phyloP scores from a whole-genome alignment of 2,888 invertebrate species.

The Metopia argyrocephala region DNA sequence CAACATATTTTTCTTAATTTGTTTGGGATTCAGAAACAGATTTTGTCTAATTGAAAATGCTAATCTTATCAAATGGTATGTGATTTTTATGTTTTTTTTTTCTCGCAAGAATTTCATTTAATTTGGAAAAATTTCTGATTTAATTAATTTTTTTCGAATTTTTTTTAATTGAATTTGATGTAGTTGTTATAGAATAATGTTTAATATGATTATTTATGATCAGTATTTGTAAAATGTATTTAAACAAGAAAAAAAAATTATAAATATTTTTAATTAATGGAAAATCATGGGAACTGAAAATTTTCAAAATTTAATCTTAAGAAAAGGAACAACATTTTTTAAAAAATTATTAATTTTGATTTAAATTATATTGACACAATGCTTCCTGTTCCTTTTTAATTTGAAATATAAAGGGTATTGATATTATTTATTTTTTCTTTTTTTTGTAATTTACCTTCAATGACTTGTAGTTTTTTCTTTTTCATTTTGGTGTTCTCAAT shows the following conservation, averaged over 20 bases:
- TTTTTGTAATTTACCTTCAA: too few relatives aligned
- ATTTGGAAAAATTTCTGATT: not conserved
- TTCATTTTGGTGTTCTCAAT: not conserved
- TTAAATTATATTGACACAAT: too few relatives aligned
- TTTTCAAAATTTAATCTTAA: not conserved
- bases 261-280: not conserved
- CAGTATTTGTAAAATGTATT: too few relatives aligned
- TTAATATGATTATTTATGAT: not conserved
- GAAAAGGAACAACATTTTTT: too few relatives aligned
- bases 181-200: slow-evolving; percentile 28
- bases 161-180: slow-evolving; percentile 28
- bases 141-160: not conserved
- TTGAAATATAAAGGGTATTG: too few relatives aligned
- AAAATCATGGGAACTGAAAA: not conserved
- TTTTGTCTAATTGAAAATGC: slow-evolving; percentile 41
- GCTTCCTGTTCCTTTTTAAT: not conserved
- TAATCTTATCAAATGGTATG: slow-evolving; percentile 41
- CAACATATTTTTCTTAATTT: not conserved
- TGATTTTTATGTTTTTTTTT: slow-evolving; percentile 29
- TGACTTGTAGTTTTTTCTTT: not conserved
- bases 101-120: slow-evolving; percentile 24
- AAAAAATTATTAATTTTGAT: too few relatives aligned
- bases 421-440: too few relatives aligned
- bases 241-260: not conserved
- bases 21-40: not conserved